A percentile compares a stretch with the other conserved stretches of the same genome.
These are phyloP conservation scores for Labeo calbasu DNA, from an alignment of 2,797 vertebrate species.

Conservation along the genomic window DNA sequence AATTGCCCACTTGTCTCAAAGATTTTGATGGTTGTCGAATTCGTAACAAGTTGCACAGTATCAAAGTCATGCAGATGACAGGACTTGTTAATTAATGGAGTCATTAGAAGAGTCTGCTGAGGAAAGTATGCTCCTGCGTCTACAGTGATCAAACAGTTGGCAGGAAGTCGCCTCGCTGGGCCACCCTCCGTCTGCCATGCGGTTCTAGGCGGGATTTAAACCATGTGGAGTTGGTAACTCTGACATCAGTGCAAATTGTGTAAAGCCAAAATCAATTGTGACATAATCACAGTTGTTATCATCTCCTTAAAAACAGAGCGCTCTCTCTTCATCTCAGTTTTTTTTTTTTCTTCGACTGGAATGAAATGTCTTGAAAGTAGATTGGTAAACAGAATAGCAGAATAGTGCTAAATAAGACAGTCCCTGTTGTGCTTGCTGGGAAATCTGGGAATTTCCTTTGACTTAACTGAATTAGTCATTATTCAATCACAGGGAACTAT, in stretches of 20 bases:
- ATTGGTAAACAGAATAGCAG: conserved; percentile 34
- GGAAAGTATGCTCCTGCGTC: conserved; percentile 23
- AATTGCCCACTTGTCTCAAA: conserved; percentile 62
- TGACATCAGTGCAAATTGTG: conserved; percentile 41
- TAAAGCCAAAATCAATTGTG: conserved; percentile 32
- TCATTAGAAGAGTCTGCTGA: conserved; percentile 39
- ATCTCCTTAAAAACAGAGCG: not conserved
- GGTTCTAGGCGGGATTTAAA: conserved; percentile 55
- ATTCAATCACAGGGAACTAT: conserved; percentile 50
- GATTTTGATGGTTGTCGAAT: conserved; percentile 68
- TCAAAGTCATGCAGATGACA: conserved; percentile 67
- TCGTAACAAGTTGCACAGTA: conserved; percentile 63
- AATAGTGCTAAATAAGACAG: conserved; percentile 37
- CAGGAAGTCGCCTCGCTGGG: conserved; percentile 17
- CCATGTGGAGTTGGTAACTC: conserved; percentile 32
- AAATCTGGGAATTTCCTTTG: conserved; percentile 49
- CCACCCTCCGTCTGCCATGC: conserved; percentile 29
- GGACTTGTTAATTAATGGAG: conserved; percentile 49
- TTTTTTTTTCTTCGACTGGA: not conserved
- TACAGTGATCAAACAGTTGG: conserved; percentile 64
- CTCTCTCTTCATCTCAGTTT: conserved; percentile 23
- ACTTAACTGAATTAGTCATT: conserved; percentile 50
- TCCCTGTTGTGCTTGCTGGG: conserved; percentile 15
- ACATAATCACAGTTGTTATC: conserved; percentile 45
- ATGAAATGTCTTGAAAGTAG: conserved; percentile 22